Evolutionary conservation across 2,797 vertebrate species (phyloP).

Genomic region (Anguilla obscura): DNA sequence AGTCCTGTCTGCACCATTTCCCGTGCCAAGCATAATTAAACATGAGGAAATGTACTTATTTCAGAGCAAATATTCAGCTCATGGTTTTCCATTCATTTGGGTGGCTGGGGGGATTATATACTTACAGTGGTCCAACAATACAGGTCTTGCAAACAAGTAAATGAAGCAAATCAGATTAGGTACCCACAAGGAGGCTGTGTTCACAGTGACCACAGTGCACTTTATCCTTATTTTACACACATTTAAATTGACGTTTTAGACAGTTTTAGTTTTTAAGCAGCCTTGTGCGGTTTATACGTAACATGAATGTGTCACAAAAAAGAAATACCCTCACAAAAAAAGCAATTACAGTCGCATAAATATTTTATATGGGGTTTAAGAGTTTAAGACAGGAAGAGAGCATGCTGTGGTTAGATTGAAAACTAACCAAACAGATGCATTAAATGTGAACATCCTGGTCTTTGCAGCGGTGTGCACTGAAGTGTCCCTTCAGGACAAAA

Average conservation of each 20-base stretch:
- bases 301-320: not conserved
- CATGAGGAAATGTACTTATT: not conserved
- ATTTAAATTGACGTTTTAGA: not conserved
- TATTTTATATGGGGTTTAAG: not conserved
- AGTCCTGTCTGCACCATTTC: not conserved
- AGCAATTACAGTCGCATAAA: not conserved
- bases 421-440: not conserved
- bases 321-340: not conserved
- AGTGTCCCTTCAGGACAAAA: too few species aligned
- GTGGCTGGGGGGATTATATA: not conserved
- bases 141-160: not conserved
- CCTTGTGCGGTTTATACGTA: not conserved
- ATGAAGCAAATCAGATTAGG: not conserved
- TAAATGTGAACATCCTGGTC: too few species aligned
- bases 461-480: too few species aligned
- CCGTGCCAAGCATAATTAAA: not conserved
- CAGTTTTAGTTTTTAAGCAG: not conserved
- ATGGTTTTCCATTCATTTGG: not conserved
- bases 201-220: not conserved
- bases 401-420: not conserved
- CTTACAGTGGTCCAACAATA: not conserved
- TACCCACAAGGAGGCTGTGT: not conserved
- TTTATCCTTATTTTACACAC: not conserved
- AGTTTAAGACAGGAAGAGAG: not conserved
- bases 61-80: not conserved